These are phyloP conservation scores for Microcebus griseorufus DNA, from an alignment of 2,113 vertebrate genomes.

Conservation along the genomic window DNA sequence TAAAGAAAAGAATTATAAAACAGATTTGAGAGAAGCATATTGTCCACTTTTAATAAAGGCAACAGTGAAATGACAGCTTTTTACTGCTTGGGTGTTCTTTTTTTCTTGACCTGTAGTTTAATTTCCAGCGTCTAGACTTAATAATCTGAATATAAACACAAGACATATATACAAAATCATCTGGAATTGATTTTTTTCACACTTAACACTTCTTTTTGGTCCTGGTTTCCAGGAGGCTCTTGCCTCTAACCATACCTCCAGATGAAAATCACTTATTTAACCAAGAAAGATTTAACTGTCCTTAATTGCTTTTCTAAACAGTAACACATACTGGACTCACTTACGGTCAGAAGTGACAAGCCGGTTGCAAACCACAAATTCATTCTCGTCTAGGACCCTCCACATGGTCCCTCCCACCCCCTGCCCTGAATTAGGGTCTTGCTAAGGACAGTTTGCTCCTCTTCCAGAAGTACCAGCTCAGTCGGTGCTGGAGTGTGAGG, in stretches of 20 bases:
- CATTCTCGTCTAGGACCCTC: neutral
- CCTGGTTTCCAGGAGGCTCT: neutral
- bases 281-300: neutral
- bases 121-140: conserved; percentile 66
- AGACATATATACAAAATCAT: conserved; percentile 59
- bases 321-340: neutral
- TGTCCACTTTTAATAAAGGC: neutral
- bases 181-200: conserved; percentile 59
- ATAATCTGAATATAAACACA: conserved; percentile 56
- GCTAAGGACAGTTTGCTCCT: neutral
- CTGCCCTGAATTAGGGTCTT: neutral
- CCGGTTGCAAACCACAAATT: neutral
- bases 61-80: neutral
- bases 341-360: neutral
- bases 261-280: conserved; percentile 59
- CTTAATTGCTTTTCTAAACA: conserved; percentile 46
- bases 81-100: conserved; percentile 22
- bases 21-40: neutral
- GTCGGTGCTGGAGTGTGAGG: neutral
- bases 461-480: neutral
- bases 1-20: neutral
- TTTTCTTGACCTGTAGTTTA: conserved; percentile 52
- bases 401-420: neutral
- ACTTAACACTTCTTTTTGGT: conserved; percentile 41
- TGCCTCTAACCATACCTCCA: conserved; percentile 12